Percentiles rank a stretch among this genome's conserved stretches.
These are phyloP conservation scores for Cebidichthys violaceus DNA, from an alignment of 2,113 vertebrate genomes.

Conservation along the genomic window DNA sequence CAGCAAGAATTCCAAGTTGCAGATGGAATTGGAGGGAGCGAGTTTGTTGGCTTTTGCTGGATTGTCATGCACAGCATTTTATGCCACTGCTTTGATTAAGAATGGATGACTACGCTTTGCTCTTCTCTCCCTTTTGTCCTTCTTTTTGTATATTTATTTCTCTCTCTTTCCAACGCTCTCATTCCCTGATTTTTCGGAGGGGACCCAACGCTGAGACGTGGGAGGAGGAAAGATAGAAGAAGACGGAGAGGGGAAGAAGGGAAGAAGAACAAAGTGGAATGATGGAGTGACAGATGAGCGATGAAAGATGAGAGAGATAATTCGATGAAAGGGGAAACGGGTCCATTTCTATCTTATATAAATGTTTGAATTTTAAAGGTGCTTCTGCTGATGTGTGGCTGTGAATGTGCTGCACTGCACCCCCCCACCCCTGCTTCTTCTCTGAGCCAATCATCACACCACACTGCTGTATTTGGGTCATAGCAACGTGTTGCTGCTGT, in stretches of 20 bases:
- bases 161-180: slow-evolving; percentile 30
- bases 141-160: slow-evolving; percentile 33
- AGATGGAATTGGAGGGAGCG: slow-evolving; percentile 11
- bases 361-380: slow-evolving; percentile 80
- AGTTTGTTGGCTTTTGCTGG: slow-evolving; percentile 39
- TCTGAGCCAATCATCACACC: slow-evolving; percentile 76
- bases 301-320: slow-evolving; percentile 6
- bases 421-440: slow-evolving; percentile 54
- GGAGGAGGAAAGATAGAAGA: slow-evolving; percentile 17
- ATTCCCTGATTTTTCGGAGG: slow-evolving; percentile 28
- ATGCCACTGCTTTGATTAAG: slow-evolving; percentile 64
- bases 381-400: slow-evolving; percentile 65
- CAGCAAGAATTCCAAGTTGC: slow-evolving; percentile 31
- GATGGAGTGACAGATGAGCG: slow-evolving; percentile 36
- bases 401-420: slow-evolving; percentile 66
- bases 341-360: slow-evolving; percentile 70
- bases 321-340: slow-evolving; percentile 27
- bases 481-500: slow-evolving; percentile 77
- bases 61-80: slow-evolving; percentile 47
- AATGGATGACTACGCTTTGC: slow-evolving; percentile 58
- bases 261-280: slow-evolving; percentile 9
- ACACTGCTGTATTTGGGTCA: slow-evolving; percentile 84
- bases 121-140: slow-evolving; percentile 12
- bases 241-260: slow-evolving; percentile 8
- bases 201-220: slow-evolving; percentile 13